These are phyloP conservation scores for Chamaea fasciata DNA, from an alignment of 2,113 vertebrate genomes.

Conservation along the genomic window DNA sequence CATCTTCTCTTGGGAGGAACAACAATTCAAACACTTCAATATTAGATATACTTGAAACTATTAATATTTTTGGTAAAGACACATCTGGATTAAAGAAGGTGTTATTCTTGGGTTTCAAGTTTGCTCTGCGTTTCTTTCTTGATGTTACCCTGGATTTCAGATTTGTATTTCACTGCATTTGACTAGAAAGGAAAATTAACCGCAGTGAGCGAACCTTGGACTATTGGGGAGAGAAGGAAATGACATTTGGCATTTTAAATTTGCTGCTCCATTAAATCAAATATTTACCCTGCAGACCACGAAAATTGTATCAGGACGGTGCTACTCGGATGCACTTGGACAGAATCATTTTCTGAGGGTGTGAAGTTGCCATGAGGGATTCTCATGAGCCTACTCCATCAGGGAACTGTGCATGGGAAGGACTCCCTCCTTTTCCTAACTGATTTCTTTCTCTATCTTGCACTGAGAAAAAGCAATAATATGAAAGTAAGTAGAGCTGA, in stretches of 20 bases:
- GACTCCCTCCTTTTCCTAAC: neutral
- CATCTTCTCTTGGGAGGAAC: neutral
- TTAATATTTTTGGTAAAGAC: neutral
- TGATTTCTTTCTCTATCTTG: neutral
- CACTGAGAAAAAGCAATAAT: neutral
- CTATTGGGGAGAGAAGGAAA: neutral
- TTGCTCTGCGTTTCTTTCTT: neutral
- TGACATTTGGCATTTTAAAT: slow-evolving; percentile 5
- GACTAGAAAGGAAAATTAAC: neutral
- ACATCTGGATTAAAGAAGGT: neutral
- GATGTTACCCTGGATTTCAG: neutral
- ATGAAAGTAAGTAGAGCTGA: neutral
- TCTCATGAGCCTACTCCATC: neutral
- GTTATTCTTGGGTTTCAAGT: neutral
- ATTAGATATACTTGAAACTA: neutral
- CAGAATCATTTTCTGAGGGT: neutral
- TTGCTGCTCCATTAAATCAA: slow-evolving; percentile 10
- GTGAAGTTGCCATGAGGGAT: neutral
- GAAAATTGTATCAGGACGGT: neutral
- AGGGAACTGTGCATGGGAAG: neutral
- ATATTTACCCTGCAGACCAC: neutral
- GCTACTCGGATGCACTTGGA: neutral
- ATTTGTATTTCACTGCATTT: neutral
- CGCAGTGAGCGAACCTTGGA: neutral
- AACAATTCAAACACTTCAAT: neutral